A percentile compares a stretch with the other conserved stretches of the same genome.
Conservation (phyloP, 2,888 invertebrate genomes). For the Auanema freiburgensis region DNA sequence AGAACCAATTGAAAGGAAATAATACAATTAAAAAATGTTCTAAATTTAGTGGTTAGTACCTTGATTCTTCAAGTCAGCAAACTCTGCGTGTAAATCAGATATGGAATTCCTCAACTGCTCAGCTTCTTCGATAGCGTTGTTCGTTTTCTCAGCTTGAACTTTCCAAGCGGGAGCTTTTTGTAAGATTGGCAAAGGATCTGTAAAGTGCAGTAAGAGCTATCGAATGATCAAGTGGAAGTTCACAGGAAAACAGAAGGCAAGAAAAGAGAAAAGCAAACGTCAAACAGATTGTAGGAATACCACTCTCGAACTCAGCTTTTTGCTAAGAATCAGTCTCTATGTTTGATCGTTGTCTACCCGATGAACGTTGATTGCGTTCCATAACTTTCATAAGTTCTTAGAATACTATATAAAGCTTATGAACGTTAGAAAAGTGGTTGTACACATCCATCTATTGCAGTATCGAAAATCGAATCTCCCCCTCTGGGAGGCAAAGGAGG, state of each 20-base stretch:
- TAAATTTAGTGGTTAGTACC: constrained; percentile 38
- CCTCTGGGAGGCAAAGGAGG: constrained; percentile 6
- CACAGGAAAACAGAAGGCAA: neutral
- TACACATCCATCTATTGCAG: constrained; percentile 7
- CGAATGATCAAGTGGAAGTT: neutral
- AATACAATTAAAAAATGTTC: neutral
- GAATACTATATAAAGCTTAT: neutral
- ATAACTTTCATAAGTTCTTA: neutral
- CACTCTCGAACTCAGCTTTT: neutral
- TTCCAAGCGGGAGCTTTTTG: constrained; percentile 67
- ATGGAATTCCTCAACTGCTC: constrained; percentile 68
- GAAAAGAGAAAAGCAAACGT: neutral
- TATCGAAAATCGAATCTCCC: constrained; percentile 18
- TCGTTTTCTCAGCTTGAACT: constrained; percentile 65
- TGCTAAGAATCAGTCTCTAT: neutral
- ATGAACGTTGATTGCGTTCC: neutral
- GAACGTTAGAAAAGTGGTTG: constrained; percentile 25
- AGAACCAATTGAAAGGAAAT: constrained; percentile 2
- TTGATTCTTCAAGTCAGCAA: constrained; percentile 69
- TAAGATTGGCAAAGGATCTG: constrained; percentile 68
- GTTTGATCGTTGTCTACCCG: neutral
- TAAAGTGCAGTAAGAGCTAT: constrained; percentile 6
- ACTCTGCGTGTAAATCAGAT: constrained; percentile 69
- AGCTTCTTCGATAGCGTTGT: constrained; percentile 69
- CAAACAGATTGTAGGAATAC: neutral